Conservation (phyloP, 2,113 vertebrate genomes). For the Nycticorax nycticorax region DNA sequence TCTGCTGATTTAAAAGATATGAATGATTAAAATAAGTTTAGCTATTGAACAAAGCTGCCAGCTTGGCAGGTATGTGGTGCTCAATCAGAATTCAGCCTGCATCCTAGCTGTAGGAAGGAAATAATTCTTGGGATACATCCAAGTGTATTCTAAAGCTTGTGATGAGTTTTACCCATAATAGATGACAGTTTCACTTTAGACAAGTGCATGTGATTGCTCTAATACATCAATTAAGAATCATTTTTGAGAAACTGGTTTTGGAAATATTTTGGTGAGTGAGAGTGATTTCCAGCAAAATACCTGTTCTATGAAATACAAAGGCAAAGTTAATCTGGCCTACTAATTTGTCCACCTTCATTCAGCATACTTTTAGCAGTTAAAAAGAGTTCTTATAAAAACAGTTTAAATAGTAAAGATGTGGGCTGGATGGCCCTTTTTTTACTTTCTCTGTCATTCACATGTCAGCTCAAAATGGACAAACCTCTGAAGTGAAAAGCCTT, state of each 20-base stretch:
- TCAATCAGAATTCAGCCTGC: neutral
- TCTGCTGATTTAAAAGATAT: neutral
- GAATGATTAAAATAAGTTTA: slow-evolving; percentile 25
- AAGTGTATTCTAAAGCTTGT: neutral
- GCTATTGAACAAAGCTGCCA: neutral
- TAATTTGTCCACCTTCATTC: neutral
- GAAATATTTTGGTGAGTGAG: neutral
- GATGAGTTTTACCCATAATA: neutral
- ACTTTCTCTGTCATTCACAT: neutral
- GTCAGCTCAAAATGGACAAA: neutral
- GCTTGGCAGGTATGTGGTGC: neutral
- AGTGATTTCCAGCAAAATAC: neutral
- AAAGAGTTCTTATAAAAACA: neutral
- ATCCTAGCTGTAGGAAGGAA: neutral
- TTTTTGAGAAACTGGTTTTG: neutral
- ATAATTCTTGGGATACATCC: neutral
- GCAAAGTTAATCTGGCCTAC: neutral
- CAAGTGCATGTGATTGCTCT: neutral
- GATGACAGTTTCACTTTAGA: neutral
- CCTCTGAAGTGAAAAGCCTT: neutral
- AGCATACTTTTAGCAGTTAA: neutral
- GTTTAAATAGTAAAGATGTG: neutral
- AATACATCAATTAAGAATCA: neutral
- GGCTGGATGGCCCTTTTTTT: neutral
- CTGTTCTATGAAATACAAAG: neutral